Conservation (phyloP, 2,888 invertebrate genomes). For the Sturmia bella region DNA sequence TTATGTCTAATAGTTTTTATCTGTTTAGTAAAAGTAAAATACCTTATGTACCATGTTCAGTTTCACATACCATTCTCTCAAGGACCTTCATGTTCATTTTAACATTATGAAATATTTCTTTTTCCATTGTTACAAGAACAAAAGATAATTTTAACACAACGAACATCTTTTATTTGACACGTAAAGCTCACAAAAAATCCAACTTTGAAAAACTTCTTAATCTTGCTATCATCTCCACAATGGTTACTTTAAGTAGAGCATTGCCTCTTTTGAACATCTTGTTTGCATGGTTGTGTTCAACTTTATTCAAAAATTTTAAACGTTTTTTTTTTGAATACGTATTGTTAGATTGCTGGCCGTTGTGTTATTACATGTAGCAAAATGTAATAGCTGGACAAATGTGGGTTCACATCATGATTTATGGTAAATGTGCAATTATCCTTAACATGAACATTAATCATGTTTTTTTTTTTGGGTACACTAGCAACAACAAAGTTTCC, state of each 20-base stretch:
- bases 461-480: constrained; percentile 52
- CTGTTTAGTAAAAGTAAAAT: too few species aligned
- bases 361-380: constrained; percentile 40
- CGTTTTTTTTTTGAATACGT: not conserved
- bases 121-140: not conserved
- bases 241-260: constrained; percentile 2
- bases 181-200: not conserved
- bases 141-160: not conserved
- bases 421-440: constrained; percentile 72
- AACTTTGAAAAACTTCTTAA: constrained; percentile 43
- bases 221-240: constrained; percentile 52
- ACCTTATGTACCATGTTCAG: too few species aligned
- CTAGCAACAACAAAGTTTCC: not conserved
- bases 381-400: constrained; percentile 62
- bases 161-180: constrained; percentile 27
- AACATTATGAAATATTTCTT: too few species aligned
- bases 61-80: too few species aligned
- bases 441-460: constrained; percentile 71
- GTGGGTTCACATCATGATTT: constrained; percentile 68
- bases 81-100: too few species aligned
- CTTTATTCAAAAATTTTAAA: constrained; percentile 37
- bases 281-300: not conserved
- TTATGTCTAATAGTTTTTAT: too few species aligned
- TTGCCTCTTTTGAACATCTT: not conserved
- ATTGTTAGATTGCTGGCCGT: constrained; percentile 31